These are phyloP conservation scores for Plecotus auritus DNA, from an alignment of 2,113 vertebrate species.

Conservation along the genomic window DNA sequence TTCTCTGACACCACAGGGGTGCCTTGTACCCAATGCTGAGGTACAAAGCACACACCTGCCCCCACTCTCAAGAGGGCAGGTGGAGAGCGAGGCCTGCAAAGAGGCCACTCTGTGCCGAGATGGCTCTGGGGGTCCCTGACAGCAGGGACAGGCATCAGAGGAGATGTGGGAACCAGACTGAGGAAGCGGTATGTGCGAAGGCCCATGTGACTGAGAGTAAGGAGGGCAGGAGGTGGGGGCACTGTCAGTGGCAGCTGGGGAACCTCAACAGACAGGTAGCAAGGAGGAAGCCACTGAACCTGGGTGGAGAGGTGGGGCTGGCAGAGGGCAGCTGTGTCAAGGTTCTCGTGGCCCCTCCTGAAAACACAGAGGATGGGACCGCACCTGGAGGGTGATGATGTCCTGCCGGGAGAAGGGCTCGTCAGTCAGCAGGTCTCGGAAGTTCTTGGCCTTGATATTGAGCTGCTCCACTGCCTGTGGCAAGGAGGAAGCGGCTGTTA, in stretches of 20 bases:
- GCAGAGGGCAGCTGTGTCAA: not conserved
- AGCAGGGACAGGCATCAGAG: not conserved
- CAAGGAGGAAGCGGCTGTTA: not conserved
- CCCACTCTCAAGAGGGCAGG: not conserved
- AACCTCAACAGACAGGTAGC: not conserved
- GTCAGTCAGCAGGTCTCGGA: constrained; percentile 93
- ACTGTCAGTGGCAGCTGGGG: not conserved
- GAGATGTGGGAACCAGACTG: not conserved
- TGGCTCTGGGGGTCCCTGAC: not conserved
- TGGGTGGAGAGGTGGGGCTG: not conserved
- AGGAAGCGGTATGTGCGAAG: accelerated
- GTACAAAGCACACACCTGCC: not conserved
- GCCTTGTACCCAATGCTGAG: accelerated
- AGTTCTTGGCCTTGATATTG: constrained; percentile 96
- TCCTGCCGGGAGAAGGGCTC: constrained; percentile 93
- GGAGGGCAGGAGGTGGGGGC: too few relatives aligned
- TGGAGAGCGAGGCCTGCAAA: not conserved
- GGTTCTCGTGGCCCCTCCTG: not conserved
- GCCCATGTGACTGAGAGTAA: not conserved
- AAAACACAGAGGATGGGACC: not conserved
- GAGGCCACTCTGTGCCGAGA: not conserved
- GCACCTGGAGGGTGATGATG: constrained; percentile 92
- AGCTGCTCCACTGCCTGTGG: constrained; percentile 92
- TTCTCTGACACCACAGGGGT: not conserved
- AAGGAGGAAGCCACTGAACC: not conserved